phyloP scores from a whole-genome alignment of 2,113 vertebrate species.

The Coreoperca whiteheadi region DNA sequence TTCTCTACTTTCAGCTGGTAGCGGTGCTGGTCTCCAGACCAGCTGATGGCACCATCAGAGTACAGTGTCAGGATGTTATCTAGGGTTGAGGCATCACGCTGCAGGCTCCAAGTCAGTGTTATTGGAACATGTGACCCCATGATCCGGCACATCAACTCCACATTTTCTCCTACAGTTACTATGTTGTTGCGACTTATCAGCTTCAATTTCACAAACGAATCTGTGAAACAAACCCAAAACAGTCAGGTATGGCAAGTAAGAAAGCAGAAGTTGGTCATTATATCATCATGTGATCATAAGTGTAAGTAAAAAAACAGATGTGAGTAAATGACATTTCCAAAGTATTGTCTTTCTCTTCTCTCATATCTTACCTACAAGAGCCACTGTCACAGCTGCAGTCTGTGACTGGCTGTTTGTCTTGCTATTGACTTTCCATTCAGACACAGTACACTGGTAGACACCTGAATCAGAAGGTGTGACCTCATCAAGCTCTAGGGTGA shows the following conservation, averaged over 20 bases:
- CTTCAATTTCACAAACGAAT: constrained; percentile 38
- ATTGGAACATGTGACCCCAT: constrained; percentile 54
- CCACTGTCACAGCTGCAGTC: constrained; percentile 71
- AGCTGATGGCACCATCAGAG: constrained; percentile 79
- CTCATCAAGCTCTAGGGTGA: constrained; percentile 84
- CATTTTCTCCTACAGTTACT: constrained; percentile 53
- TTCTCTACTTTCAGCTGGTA: constrained; percentile 79
- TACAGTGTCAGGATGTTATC: constrained; percentile 77
- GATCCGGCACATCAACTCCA: constrained; percentile 75
- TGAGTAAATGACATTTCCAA: not conserved
- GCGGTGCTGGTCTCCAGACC: constrained; percentile 68
- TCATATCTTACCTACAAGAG: constrained; percentile 73
- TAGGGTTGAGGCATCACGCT: constrained; percentile 20
- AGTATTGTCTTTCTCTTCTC: not conserved
- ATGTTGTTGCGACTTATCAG: constrained; percentile 42
- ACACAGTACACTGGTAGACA: constrained; percentile 82
- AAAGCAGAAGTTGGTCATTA: constrained; percentile 4
- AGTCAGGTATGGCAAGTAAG: fast-evolving
- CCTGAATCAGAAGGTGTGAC: constrained; percentile 67
- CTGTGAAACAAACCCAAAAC: constrained; percentile 51
- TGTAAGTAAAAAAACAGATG: not conserved
- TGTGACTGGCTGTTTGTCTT: constrained; percentile 68
- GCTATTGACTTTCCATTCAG: constrained; percentile 66
- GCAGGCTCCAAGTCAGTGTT: constrained; percentile 84
- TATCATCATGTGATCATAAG: not conserved